phyloP scores from a whole-genome alignment of 37 sponge, comb jelly and placozoan genomes.

The Agelas oroides region DNA sequence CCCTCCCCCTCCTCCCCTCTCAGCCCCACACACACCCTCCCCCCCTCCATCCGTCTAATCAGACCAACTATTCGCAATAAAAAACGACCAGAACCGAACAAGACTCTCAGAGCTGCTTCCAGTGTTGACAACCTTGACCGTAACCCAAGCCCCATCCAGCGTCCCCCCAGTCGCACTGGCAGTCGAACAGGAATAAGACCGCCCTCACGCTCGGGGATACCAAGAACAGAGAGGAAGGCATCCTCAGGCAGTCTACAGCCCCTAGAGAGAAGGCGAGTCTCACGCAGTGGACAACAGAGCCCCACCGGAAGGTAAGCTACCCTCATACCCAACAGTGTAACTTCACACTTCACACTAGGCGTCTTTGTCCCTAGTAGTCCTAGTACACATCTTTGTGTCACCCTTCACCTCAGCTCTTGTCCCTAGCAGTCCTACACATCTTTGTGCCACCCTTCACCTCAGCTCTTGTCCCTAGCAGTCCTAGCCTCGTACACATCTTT shows the following conservation, averaged over 20 bases:
- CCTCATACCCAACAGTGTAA: no score
- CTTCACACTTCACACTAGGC: no score
- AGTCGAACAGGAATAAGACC: constrained; percentile 21
- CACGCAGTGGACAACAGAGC: constrained; percentile 61
- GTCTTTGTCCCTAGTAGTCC: no score
- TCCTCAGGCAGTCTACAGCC: no score
- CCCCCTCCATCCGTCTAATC: not conserved
- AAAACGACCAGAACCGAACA: not conserved
- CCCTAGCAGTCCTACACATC: no score
- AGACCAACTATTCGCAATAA: not conserved
- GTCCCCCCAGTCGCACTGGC: not conserved
- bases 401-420: no score
- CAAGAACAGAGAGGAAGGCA: no score
- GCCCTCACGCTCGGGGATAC: constrained; percentile 24
- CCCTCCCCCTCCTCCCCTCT: not conserved
- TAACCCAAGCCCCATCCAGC: not conserved
- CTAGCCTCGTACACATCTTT: no score
- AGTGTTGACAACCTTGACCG: not conserved
- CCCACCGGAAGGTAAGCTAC: constrained; percentile 64
- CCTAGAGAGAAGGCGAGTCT: not conserved
- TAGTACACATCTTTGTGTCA: no score
- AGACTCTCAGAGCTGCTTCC: not conserved
- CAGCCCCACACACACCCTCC: not conserved
- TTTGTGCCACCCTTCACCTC: no score
- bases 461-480: no score